Percentiles rank a stretch among this genome's conserved stretches.
Evolutionary conservation across 2,888 invertebrate species (phyloP).

Genomic region (Phoenoteleia sp.): DNA sequence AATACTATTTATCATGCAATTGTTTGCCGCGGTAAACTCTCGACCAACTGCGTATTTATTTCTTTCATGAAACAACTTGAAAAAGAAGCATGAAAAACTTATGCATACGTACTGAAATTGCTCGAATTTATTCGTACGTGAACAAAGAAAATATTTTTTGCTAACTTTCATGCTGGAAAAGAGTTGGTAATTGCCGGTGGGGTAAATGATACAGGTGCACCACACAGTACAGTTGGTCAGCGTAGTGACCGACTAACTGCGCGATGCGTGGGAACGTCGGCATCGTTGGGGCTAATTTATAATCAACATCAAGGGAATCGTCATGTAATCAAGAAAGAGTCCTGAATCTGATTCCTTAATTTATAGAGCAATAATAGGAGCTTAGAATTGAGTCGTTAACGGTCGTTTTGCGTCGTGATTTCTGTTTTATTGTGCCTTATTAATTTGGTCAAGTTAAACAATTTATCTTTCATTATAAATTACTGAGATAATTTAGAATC

Average conservation of each 20-base stretch:
- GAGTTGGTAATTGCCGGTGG: too few species aligned
- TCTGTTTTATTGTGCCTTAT: constrained; percentile 23
- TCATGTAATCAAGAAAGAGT: constrained; percentile 31
- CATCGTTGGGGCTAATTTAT: constrained; percentile 35
- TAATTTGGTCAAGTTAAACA: constrained; percentile 14
- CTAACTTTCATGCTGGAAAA: too few species aligned
- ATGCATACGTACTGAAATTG: too few species aligned
- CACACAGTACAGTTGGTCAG: constrained; percentile 9
- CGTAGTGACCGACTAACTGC: constrained; percentile 15
- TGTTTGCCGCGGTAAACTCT: background rate
- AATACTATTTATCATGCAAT: constrained; percentile 12
- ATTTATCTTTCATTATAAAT: too few species aligned
- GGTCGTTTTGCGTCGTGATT: background rate
- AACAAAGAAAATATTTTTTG: too few species aligned
- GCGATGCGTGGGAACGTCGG: constrained; percentile 28
- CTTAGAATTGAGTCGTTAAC: constrained; percentile 19
- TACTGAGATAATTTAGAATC: too few species aligned
- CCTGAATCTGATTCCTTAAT: constrained; percentile 45
- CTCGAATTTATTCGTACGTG: too few species aligned
- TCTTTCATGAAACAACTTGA: background rate
- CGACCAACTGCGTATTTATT: background rate
- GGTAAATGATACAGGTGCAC: constrained; percentile 16
- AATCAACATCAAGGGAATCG: constrained; percentile 32
- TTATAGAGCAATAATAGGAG: constrained; percentile 29
- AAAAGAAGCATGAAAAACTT: background rate